Conservation (phyloP, 2,797 vertebrate genomes). For the Aeoliscus strigatus region DNA sequence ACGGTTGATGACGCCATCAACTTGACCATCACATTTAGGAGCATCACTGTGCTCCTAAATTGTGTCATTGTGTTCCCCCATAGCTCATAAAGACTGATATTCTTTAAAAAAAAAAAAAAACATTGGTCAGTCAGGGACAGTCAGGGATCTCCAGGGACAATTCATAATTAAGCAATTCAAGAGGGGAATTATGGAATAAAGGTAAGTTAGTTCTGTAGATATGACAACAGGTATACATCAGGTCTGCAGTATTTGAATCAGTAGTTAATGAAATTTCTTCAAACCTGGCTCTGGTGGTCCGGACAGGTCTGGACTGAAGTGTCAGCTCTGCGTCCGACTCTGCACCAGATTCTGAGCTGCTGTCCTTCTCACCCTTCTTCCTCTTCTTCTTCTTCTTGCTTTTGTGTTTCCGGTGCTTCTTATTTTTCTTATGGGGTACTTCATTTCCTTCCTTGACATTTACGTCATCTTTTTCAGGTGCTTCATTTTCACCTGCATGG, state of each 20-base stretch:
- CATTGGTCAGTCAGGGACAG: no score
- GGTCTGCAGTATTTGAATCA: constrained; percentile 1
- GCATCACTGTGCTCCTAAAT: no score
- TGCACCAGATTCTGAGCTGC: constrained; percentile 61
- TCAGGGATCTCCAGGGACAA: no score
- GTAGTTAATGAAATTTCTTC: constrained; percentile 6
- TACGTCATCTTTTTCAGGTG: constrained; percentile 1
- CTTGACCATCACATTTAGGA: no score
- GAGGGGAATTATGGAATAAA: no score
- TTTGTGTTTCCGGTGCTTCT: constrained; percentile 78
- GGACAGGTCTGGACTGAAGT: constrained; percentile 43
- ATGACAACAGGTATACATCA: no score
- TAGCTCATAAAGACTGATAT: no score
- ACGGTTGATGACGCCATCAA: no score
- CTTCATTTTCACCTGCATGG: constrained; percentile 1
- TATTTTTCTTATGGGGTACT: constrained; percentile 62
- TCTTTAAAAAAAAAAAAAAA: no score
- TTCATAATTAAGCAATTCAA: no score
- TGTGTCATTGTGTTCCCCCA: no score
- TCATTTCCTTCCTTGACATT: constrained; percentile 23
- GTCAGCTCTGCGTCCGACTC: constrained; percentile 72
- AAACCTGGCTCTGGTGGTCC: constrained; percentile 73
- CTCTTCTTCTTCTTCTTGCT: constrained; percentile 70
- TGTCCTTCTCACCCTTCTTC: constrained; percentile 56
- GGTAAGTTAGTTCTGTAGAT: no score